These are phyloP conservation scores for Selene dorsalis DNA, from an alignment of 2,797 vertebrate species.

Conservation along the genomic window DNA sequence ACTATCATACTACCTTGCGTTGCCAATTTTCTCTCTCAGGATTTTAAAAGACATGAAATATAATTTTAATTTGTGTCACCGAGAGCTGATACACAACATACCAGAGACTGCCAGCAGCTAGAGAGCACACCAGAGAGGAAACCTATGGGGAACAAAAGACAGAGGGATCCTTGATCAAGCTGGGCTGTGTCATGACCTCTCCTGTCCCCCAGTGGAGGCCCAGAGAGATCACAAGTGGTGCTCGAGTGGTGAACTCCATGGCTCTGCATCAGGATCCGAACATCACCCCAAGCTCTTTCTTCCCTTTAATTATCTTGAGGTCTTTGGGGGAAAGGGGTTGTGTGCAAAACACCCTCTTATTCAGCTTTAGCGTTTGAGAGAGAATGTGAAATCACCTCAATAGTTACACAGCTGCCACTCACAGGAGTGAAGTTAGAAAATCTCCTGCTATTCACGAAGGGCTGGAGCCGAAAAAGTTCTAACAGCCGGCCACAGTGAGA, in stretches of 20 bases:
- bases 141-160: constrained; percentile 49
- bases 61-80: constrained; percentile 44
- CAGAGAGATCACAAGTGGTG: constrained; percentile 62
- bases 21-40: constrained; percentile 43
- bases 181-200: constrained; percentile 57
- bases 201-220: constrained; percentile 32
- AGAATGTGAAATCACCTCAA: constrained; percentile 32
- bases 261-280: constrained; percentile 62
- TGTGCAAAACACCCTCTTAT: constrained; percentile 35
- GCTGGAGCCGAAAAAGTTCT: not conserved
- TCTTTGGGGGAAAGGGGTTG: constrained; percentile 41
- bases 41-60: constrained; percentile 36
- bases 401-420: constrained; percentile 45
- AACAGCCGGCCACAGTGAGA: not conserved
- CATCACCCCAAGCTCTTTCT: constrained; percentile 43
- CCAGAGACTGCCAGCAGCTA: constrained; percentile 29
- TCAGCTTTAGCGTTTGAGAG: constrained; percentile 34
- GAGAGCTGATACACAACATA: constrained; percentile 38
- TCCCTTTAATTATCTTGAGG: constrained; percentile 68
- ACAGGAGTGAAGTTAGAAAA: not conserved
- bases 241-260: constrained; percentile 59
- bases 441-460: constrained; percentile 17
- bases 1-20: constrained; percentile 54
- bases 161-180: constrained; percentile 61
- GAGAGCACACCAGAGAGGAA: constrained; percentile 28